A percentile compares a stretch with the other conserved stretches of the same genome.
Evolutionary conservation across 2,888 invertebrate genomes (phyloP).

Genomic region (Orthosia cruda): DNA sequence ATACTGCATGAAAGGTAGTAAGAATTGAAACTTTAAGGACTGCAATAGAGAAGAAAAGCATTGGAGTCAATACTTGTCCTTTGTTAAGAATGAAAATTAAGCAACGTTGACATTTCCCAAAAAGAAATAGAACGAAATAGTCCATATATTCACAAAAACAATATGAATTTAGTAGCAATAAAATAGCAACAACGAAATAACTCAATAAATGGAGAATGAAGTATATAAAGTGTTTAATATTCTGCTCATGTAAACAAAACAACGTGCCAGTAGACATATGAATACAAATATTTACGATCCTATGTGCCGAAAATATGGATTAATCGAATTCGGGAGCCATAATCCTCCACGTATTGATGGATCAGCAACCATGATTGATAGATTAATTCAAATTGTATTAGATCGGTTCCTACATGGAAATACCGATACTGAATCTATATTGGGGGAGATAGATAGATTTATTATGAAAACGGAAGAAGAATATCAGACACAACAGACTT

Average conservation of each 20-base stretch:
- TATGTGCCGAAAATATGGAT: conserved; percentile 44
- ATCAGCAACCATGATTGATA: conserved; percentile 53
- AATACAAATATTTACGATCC: conserved; percentile 56
- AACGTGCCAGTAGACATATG: conserved; percentile 30
- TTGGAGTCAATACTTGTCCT: background rate
- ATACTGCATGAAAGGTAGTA: background rate
- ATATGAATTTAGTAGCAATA: conserved; percentile 1
- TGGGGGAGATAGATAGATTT: background rate
- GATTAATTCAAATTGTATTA: conserved; percentile 48
- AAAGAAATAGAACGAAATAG: background rate
- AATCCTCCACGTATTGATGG: conserved; percentile 44
- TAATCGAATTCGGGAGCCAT: conserved; percentile 49
- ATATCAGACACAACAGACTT: background rate
- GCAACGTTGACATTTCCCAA: too few species aligned
- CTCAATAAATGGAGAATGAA: conserved; percentile 19
- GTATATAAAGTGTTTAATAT: conserved; percentile 25
- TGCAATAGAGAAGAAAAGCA: background rate
- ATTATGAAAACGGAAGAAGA: too few species aligned
- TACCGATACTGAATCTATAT: conserved; percentile 1
- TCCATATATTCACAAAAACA: background rate
- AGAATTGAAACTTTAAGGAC: background rate
- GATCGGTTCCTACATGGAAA: conserved; percentile 3
- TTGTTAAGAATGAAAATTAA: background rate
- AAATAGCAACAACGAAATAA: background rate
- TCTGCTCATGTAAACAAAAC: conserved; percentile 31